phyloP scores from a whole-genome alignment of 2,888 invertebrate species.

The Hirtodrosophila cameraria region DNA sequence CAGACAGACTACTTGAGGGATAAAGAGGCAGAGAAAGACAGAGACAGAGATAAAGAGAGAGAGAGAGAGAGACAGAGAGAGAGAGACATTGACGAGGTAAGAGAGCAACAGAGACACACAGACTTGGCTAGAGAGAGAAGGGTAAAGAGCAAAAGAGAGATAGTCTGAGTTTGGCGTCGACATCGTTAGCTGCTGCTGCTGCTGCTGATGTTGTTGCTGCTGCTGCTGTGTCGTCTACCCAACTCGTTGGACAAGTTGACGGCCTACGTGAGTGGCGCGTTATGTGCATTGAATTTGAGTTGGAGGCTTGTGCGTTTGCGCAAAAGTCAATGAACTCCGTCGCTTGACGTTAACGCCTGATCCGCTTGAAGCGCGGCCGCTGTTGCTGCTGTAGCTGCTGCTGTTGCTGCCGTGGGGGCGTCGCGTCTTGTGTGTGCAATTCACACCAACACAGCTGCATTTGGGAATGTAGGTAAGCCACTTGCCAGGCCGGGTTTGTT shows the following conservation, averaged over 20 bases:
- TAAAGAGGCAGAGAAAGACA: constrained; percentile 18
- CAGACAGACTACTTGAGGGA: no score
- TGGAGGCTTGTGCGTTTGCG: constrained; percentile 78
- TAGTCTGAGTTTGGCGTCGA: constrained; percentile 33
- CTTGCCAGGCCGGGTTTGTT: constrained; percentile 60
- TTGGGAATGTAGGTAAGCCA: constrained; percentile 80
- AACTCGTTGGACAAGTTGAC: constrained; percentile 78
- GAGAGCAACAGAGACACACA: constrained; percentile 1
- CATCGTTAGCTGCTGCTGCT: constrained; percentile 39
- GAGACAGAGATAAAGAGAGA: constrained; percentile 10
- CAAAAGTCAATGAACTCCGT: constrained; percentile 76
- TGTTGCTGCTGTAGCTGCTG: constrained; percentile 30
- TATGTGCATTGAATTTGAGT: constrained; percentile 75
- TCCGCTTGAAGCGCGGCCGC: constrained; percentile 50
- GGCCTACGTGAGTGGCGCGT: constrained; percentile 75
- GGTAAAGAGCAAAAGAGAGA: constrained; percentile 19
- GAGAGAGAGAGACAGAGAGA: not conserved
- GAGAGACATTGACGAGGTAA: no score
- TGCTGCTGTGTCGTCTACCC: constrained; percentile 73
- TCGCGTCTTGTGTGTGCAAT: constrained; percentile 63
- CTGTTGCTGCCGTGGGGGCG: constrained; percentile 56
- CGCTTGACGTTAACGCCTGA: constrained; percentile 49
- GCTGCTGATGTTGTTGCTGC: constrained; percentile 33
- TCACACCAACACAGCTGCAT: constrained; percentile 63
- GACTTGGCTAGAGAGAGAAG: constrained; percentile 1